phyloP scores from a whole-genome alignment of 2,888 invertebrate genomes.

The Catonia carolina region DNA sequence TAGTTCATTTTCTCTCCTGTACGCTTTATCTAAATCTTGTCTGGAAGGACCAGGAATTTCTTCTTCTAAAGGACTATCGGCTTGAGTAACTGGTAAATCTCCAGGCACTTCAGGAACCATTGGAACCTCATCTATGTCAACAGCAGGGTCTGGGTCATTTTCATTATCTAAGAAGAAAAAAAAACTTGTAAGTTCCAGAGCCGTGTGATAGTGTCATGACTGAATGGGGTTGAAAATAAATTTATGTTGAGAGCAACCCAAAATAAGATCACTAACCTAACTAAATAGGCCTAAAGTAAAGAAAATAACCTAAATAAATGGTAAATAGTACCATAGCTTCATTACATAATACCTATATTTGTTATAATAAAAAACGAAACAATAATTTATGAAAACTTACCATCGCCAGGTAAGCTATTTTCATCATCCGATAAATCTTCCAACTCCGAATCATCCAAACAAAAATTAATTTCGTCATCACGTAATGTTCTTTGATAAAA shows the following conservation, averaged over 20 bases:
- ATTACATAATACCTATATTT: no score
- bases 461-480: conserved; percentile 1
- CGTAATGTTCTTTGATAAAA: no score
- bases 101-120: not conserved
- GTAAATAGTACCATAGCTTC: no score
- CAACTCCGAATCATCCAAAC: conserved; percentile 1
- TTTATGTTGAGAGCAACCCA: no score
- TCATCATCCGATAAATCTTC: conserved; percentile 4
- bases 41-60: not conserved
- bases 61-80: no score
- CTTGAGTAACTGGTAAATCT: not conserved
- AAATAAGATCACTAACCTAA: no score
- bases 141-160: not conserved
- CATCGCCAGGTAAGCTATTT: not conserved
- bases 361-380: no score
- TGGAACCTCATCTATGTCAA: not conserved
- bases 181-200: no score
- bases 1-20: not conserved
- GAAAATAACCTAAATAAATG: no score
- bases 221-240: no score
- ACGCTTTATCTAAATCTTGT: not conserved
- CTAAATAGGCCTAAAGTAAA: no score
- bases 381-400: not conserved
- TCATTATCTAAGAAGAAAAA: not conserved
- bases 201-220: no score